These are phyloP conservation scores for Lampris incognitus DNA, from an alignment of 2,113 vertebrate genomes.

Conservation along the genomic window DNA sequence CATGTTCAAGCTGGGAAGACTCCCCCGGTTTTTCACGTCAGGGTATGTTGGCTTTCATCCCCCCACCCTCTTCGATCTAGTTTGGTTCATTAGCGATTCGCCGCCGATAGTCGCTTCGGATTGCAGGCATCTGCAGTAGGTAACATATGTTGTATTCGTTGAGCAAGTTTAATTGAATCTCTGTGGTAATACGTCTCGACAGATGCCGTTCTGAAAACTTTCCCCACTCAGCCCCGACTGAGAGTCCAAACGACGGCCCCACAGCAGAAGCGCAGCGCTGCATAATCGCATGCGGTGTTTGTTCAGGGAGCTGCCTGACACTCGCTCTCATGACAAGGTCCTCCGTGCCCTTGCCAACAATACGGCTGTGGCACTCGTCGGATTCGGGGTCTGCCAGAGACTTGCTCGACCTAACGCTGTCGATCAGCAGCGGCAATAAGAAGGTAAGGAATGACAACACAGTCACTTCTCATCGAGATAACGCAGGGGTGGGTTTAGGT, in stretches of 20 bases:
- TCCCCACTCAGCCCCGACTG: neutral
- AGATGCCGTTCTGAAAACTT: neutral
- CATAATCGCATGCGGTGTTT: neutral
- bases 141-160: neutral
- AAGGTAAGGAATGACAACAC: conserved; percentile 55
- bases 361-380: conserved; percentile 6
- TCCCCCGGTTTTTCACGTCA: conserved; percentile 30
- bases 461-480: conserved; percentile 38
- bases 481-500: conserved; percentile 47
- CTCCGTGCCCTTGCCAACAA: conserved; percentile 33
- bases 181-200: neutral
- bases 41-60: conserved; percentile 5
- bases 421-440: conserved; percentile 49
- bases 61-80: neutral
- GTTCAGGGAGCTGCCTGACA: conserved; percentile 14
- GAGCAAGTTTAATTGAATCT: neutral
- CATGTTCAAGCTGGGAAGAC: conserved; percentile 57
- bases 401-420: conserved; percentile 23
- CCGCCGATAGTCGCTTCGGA: neutral
- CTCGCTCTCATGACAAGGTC: conserved; percentile 15
- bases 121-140: neutral
- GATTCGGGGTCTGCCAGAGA: conserved; percentile 38
- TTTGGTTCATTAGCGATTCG: neutral
- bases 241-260: neutral
- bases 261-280: neutral